Evolutionary conservation across 2,888 invertebrate genomes (phyloP).

Genomic region (Proisotoma minuta): DNA sequence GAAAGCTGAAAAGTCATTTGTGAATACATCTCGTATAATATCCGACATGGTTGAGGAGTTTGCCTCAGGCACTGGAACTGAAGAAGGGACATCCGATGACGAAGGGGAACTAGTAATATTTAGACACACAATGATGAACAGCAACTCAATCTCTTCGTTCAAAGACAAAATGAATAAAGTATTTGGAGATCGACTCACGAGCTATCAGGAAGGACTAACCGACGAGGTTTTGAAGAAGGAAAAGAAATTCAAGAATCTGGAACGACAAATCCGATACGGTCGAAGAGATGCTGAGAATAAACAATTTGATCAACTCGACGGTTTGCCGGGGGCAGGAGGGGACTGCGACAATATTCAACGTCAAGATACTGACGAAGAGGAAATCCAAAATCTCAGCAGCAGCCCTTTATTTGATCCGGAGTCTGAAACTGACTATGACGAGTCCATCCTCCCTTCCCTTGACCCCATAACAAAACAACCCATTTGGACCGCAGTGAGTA

Average conservation of each 20-base stretch:
- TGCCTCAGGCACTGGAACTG: conserved; percentile 21
- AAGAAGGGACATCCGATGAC: not conserved
- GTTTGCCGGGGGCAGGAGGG: not conserved
- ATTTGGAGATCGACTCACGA: conserved; percentile 25
- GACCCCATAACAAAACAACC: conserved; percentile 39
- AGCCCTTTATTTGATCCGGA: not conserved
- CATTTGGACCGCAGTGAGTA: conserved; percentile 29
- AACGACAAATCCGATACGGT: conserved; percentile 31
- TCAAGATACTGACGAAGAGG: conserved; percentile 1
- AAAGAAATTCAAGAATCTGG: conserved; percentile 26
- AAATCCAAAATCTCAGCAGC: conserved; percentile 4
- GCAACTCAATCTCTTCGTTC: not conserved
- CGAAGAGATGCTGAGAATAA: conserved; percentile 1
- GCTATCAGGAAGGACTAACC: conserved; percentile 24
- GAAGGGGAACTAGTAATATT: not conserved
- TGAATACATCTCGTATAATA: conserved; percentile 31
- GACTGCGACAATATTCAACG: not conserved
- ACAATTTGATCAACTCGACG: not conserved
- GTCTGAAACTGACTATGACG: conserved; percentile 31
- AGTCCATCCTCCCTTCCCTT: conserved; percentile 29
- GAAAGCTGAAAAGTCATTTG: conserved; percentile 29
- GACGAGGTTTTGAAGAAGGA: conserved; percentile 22
- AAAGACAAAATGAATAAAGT: not conserved
- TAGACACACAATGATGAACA: not conserved
- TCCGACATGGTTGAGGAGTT: conserved; percentile 36